Evolutionary conservation across 2,888 invertebrate species (phyloP), one percentile per base, ranked within the genome.

Genomic region (Trachelus troglodyta): DNA sequence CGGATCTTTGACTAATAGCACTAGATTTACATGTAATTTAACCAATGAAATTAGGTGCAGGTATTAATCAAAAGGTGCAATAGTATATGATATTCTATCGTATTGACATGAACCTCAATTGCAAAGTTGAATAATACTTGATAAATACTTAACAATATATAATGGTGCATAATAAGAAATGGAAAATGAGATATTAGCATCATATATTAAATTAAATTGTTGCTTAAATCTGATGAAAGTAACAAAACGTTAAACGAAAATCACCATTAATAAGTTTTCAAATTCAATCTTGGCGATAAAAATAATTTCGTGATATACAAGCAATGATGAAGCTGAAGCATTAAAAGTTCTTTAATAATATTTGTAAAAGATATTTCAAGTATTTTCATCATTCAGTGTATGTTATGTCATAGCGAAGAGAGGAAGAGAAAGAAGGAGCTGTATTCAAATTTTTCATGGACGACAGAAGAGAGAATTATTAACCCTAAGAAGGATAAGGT

Each of bases 381-480:
- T 84, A 83, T 80, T 84, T 86, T 78, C 84, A 88, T 86, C 85
- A 87, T 82, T 87, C 86, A 86, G 81, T 87, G 86, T 87, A 87
- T 79, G 86, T 86, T 85, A 85, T 83, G 79, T 84, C 82, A 78
- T 84, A 87, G 83, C 84, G 84, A 84, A 85, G 85, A 84, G 83
- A 83, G 84, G 83, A 83, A 76, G 83, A 86, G 81, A 85, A 80
- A 79, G 81, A 82, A 77, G 80, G 76, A 80, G 84, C 84, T 83
- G 83, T 86, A 83, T 86, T 83, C 84, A 86, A 86, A 83, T 87
- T 88, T 86, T 89, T 86, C 77, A 87, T 87, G 87, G 90, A 90
- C 86, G 89, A 90, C 82, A 89, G 89, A 89, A 88, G 87, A 88
- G 82, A 88, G 82, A 84, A 85, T 87, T 90, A 86, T 87, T 91